These are phyloP conservation scores for Microplitis manilae DNA, from an alignment of 2,888 invertebrate genomes.

Conservation along the genomic window DNA sequence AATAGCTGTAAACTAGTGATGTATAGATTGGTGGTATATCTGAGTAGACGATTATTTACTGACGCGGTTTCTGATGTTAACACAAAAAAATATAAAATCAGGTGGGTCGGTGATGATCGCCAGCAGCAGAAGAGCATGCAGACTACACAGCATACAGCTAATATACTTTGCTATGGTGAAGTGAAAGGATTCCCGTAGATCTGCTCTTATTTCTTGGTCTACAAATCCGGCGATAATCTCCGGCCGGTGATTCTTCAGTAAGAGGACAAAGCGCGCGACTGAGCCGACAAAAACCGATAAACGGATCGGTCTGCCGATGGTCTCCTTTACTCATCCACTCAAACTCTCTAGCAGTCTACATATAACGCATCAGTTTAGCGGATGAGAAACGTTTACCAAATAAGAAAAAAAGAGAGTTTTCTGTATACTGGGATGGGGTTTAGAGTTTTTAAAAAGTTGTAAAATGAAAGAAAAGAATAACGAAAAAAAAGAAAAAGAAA, in stretches of 20 bases:
- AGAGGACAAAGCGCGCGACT: constrained; percentile 29
- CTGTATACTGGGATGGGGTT: constrained; percentile 3
- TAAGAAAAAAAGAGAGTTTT: not conserved
- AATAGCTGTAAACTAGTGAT: not conserved
- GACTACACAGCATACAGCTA: not conserved
- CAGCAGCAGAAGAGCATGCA: too few relatives aligned
- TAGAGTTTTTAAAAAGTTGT: not conserved
- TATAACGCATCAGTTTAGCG: too few relatives aligned
- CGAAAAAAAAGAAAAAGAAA: not conserved
- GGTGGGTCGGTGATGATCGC: constrained; percentile 1
- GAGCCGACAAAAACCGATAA: constrained; percentile 40
- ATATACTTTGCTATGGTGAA: not conserved
- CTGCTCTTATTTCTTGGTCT: constrained; percentile 36
- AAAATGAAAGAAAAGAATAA: not conserved
- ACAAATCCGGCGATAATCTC: constrained; percentile 41
- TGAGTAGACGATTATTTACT: constrained; percentile 4
- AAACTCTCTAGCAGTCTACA: not conserved
- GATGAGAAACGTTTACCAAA: too few relatives aligned
- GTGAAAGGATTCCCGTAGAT: constrained; percentile 38
- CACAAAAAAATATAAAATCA: constrained; percentile 19
- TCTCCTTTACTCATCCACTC: not conserved
- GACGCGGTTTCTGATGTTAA: not conserved
- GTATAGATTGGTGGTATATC: too few relatives aligned
- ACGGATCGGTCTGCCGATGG: constrained; percentile 35
- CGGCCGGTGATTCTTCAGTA: constrained; percentile 28